Conservation (phyloP, 2,113 vertebrate genomes). For the Microcebus lehilahytsara region DNA sequence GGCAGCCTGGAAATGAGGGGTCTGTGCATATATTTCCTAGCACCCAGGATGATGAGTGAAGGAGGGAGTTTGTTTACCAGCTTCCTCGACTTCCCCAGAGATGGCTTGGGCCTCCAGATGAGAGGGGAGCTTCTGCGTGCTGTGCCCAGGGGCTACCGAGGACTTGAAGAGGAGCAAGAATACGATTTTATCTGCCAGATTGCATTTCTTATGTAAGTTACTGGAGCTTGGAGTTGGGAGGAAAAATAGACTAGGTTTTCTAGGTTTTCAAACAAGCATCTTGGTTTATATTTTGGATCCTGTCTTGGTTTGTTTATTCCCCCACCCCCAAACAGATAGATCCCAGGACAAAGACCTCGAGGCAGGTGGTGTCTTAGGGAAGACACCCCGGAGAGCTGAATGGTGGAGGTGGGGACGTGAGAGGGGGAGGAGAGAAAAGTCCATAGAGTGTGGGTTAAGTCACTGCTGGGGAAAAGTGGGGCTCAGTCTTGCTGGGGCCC, state of each 20-base stretch:
- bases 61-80: slow-evolving; percentile 15
- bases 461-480: no score
- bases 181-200: background rate
- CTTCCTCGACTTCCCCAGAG: background rate
- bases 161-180: slow-evolving; percentile 7
- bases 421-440: background rate
- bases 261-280: background rate
- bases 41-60: background rate
- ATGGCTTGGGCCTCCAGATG: background rate
- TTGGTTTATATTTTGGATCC: background rate
- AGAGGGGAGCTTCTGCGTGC: background rate
- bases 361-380: background rate
- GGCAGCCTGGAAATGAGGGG: background rate
- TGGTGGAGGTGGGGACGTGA: background rate
- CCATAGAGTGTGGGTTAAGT: no score
- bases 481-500: background rate
- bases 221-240: background rate
- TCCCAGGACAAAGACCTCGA: background rate
- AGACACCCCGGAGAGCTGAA: background rate
- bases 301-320: background rate
- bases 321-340: background rate
- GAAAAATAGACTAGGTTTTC: background rate
- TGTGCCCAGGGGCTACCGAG: background rate
- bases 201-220: slow-evolving; percentile 57
- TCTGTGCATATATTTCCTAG: background rate